Evolutionary conservation across 2,113 vertebrate genomes (phyloP).

Genomic region (Pelusios castaneus): DNA sequence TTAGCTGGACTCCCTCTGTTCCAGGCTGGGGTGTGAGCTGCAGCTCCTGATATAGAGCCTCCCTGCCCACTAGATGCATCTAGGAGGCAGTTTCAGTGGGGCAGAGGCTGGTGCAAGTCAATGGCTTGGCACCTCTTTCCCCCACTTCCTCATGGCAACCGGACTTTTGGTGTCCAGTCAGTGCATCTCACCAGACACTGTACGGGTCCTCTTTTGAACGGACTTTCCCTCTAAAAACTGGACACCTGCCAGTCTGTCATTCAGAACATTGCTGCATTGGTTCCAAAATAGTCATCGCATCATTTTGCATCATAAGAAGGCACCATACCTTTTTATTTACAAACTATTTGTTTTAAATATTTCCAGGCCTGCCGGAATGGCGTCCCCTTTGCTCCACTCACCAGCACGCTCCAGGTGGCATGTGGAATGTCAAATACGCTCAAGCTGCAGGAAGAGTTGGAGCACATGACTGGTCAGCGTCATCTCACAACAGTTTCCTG

Average conservation of each 20-base stretch:
- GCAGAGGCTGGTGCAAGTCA: no score
- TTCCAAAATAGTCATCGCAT: not conserved
- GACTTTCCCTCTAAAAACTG: no score
- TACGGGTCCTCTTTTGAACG: no score
- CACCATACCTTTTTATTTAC: not conserved
- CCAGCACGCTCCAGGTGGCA: constrained; percentile 14
- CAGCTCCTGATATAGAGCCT: no score
- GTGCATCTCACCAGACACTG: no score
- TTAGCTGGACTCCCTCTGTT: no score
- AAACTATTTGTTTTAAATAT: constrained; percentile 6
- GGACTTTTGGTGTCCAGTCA: no score
- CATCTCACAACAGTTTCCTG: not conserved
- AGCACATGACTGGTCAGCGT: not conserved
- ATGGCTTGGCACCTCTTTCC: no score
- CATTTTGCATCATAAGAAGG: not conserved
- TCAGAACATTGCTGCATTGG: not conserved
- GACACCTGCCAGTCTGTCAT: not conserved
- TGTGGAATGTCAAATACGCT: not conserved
- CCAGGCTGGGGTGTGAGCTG: no score
- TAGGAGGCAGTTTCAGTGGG: no score
- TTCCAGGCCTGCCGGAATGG: constrained; percentile 2
- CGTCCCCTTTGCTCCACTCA: constrained; percentile 36
- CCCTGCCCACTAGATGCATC: no score
- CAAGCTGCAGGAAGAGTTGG: not conserved
- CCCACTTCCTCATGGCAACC: no score